These are phyloP conservation scores for Drosophila leonis DNA, from an alignment of 2,888 invertebrate genomes.

Conservation along the genomic window DNA sequence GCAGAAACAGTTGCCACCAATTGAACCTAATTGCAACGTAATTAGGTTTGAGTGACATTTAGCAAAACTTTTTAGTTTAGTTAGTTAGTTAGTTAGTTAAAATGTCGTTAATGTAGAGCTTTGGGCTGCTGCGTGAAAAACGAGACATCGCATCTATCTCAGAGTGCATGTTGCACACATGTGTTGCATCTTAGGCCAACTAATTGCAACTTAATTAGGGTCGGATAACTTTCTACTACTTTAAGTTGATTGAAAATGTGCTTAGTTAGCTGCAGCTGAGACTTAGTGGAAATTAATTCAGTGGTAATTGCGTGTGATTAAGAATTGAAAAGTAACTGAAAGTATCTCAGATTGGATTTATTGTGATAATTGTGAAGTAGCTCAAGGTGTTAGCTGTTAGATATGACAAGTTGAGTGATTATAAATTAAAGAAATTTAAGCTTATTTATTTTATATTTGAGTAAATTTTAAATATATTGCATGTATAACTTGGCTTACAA, in stretches of 20 bases:
- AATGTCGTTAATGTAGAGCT: background rate
- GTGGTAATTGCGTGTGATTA: no score
- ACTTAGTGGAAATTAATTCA: no score
- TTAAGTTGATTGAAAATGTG: background rate
- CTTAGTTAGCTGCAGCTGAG: background rate
- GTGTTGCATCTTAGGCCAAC: background rate
- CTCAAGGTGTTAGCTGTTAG: no score
- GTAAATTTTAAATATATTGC: no score
- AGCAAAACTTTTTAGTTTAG: constrained; percentile 6
- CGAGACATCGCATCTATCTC: background rate
- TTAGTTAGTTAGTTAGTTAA: background rate
- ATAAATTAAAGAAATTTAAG: no score
- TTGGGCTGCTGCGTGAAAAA: background rate
- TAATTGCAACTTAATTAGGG: background rate
- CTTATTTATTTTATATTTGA: no score
- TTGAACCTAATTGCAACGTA: constrained; percentile 46
- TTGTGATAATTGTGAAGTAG: no score
- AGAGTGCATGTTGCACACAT: background rate
- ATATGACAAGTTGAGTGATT: no score
- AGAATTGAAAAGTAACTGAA: no score
- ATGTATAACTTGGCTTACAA: no score
- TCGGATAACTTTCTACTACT: background rate
- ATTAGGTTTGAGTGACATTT: constrained; percentile 51
- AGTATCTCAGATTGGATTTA: background rate
- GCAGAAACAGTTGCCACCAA: constrained; percentile 10